Percentiles rank a stretch among this genome's conserved stretches.
These are phyloP conservation scores for Motacilla alba DNA, from an alignment of 2,113 vertebrate species.

Conservation along the genomic window DNA sequence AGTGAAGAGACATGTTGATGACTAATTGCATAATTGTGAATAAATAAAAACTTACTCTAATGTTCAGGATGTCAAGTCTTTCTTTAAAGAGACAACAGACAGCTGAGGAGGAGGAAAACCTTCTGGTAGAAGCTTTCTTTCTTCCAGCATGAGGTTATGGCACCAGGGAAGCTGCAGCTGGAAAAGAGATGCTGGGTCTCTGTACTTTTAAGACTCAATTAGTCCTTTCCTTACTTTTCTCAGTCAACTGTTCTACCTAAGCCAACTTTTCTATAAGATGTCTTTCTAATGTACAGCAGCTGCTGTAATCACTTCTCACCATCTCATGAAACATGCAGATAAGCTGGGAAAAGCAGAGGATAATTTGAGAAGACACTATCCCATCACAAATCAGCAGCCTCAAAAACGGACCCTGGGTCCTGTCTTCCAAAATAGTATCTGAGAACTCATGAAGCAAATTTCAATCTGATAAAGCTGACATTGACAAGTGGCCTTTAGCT, in stretches of 20 bases:
- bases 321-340: background rate
- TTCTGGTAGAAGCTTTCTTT: slow-evolving; percentile 26
- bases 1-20: background rate
- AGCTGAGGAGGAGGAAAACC: slow-evolving; percentile 25
- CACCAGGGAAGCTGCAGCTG: slow-evolving; percentile 47
- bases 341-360: slow-evolving; percentile 15
- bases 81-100: background rate
- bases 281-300: slow-evolving; percentile 57
- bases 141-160: background rate
- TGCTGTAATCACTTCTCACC: slow-evolving; percentile 30
- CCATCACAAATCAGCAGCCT: background rate
- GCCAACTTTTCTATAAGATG: slow-evolving; percentile 30
- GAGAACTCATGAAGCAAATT: background rate
- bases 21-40: background rate
- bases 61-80: background rate
- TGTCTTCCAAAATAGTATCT: slow-evolving; percentile 25
- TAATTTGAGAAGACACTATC: slow-evolving; percentile 31
- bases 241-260: slow-evolving; percentile 46
- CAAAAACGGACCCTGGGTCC: background rate
- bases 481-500: slow-evolving; percentile 25
- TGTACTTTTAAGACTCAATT: slow-evolving; percentile 9
- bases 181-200: background rate
- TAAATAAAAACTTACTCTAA: slow-evolving; percentile 18
- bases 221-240: slow-evolving; percentile 15
- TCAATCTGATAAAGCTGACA: slow-evolving; percentile 31